Conservation (phyloP, 2,797 vertebrate species). For the Alca torda region DNA sequence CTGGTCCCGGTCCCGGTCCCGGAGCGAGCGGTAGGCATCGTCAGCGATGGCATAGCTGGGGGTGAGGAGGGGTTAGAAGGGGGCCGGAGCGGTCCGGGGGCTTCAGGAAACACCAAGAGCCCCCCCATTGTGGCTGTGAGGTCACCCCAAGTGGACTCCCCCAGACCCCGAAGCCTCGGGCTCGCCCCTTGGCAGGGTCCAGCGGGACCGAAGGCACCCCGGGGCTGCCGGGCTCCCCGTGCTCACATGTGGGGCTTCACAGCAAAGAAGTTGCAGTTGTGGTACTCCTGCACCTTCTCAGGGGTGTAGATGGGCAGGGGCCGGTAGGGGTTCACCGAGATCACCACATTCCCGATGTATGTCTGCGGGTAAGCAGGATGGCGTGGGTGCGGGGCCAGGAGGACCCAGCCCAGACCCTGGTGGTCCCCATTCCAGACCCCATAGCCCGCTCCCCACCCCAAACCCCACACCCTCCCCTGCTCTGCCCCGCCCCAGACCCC, state of each 20-base stretch:
- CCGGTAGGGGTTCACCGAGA: slow-evolving; percentile 79
- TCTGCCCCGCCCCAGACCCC: accelerated
- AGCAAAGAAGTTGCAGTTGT: slow-evolving; percentile 75
- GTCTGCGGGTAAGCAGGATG: slow-evolving; percentile 38
- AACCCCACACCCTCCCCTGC: too few species aligned
- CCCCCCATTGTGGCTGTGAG: accelerated
- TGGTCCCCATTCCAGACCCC: neutral
- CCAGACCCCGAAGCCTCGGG: accelerated
- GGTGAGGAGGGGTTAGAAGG: neutral
- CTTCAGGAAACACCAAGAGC: neutral
- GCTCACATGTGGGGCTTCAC: slow-evolving; percentile 82
- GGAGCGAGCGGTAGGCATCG: slow-evolving; percentile 77
- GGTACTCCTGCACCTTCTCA: slow-evolving; percentile 74
- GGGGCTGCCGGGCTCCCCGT: accelerated
- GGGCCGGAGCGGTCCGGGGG: neutral
- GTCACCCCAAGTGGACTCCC: accelerated
- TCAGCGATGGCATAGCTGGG: slow-evolving; percentile 79
- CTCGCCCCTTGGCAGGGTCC: neutral
- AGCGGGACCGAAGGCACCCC: accelerated
- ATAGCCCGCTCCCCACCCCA: too few species aligned
- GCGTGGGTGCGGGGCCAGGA: accelerated
- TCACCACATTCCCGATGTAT: slow-evolving; percentile 79
- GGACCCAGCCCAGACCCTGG: too few species aligned
- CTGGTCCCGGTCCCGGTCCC: slow-evolving; percentile 76
- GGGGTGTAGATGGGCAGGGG: slow-evolving; percentile 77